Evolutionary conservation across 2,113 vertebrate genomes (phyloP).

Genomic region (Neogobius melanostomus): DNA sequence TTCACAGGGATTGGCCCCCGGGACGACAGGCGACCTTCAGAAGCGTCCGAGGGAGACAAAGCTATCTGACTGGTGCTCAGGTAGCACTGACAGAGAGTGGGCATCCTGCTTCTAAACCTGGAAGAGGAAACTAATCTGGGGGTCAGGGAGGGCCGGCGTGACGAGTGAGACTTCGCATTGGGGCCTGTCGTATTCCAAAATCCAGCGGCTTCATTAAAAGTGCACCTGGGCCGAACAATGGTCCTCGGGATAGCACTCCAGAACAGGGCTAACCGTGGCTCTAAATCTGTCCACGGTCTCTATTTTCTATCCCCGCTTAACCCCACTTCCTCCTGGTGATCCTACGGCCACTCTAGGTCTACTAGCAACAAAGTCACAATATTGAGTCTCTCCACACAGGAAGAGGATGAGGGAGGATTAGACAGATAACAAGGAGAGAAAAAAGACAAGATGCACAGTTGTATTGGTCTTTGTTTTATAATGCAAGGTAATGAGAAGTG

Average conservation of each 20-base stretch:
- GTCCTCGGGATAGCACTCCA: constrained; percentile 57
- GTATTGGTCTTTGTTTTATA: constrained; percentile 56
- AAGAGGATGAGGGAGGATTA: constrained; percentile 69
- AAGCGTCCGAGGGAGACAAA: constrained; percentile 59
- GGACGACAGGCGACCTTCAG: constrained; percentile 32
- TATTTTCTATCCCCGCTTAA: constrained; percentile 54
- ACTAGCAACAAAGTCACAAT: constrained; percentile 47
- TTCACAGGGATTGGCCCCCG: constrained; percentile 47
- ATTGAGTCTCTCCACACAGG: constrained; percentile 52
- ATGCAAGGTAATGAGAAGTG: constrained; percentile 40
- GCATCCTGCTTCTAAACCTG: constrained; percentile 72
- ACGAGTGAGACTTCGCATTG: constrained; percentile 75
- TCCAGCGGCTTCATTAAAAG: constrained; percentile 71
- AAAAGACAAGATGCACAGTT: constrained; percentile 38
- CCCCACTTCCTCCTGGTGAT: constrained; percentile 35
- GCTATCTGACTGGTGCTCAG: constrained; percentile 63
- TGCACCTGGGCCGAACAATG: constrained; percentile 70
- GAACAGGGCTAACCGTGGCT: constrained; percentile 40
- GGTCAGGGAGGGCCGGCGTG: constrained; percentile 72
- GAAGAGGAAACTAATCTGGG: constrained; percentile 76
- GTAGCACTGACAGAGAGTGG: constrained; percentile 44
- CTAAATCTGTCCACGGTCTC: constrained; percentile 64
- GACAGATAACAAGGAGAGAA: constrained; percentile 54
- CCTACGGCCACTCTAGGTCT: constrained; percentile 51
- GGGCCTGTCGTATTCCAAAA: constrained; percentile 45